phyloP scores from a whole-genome alignment of 92 coral and sea anemone species.

The Ricordea florida region DNA sequence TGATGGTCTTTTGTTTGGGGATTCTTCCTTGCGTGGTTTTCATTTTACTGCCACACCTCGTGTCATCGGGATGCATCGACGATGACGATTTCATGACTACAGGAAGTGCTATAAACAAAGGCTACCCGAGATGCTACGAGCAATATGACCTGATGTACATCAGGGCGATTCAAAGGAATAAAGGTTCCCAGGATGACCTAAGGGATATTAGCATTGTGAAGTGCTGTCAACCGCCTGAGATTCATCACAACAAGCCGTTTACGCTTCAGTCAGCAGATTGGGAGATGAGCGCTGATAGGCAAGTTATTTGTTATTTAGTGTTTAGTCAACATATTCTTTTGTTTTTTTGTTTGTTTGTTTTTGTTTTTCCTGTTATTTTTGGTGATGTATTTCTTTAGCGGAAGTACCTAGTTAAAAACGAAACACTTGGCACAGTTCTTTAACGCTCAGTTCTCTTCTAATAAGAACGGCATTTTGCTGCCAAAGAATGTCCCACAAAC shows the following conservation, averaged over 20 bases:
- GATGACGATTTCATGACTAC: background rate
- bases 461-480: too few species aligned
- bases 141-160: background rate
- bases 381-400: too few species aligned
- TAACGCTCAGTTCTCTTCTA: too few species aligned
- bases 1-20: too few species aligned
- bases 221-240: background rate
- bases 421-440: too few species aligned
- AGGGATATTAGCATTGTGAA: background rate
- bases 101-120: background rate
- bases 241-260: background rate
- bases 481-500: too few species aligned
- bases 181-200: background rate
- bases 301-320: too few species aligned
- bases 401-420: too few species aligned
- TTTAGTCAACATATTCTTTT: too few species aligned
- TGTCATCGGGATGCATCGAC: background rate
- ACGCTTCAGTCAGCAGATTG: conserved; percentile 16
- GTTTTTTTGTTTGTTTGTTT: too few species aligned
- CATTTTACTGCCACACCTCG: background rate
- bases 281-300: conserved; percentile 11
- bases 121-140: background rate
- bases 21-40: too few species aligned
- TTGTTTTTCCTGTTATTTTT: too few species aligned
- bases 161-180: background rate